These are phyloP conservation scores for Anastatus disparis DNA, from an alignment of 1,140 invertebrate genomes.

Conservation along the genomic window DNA sequence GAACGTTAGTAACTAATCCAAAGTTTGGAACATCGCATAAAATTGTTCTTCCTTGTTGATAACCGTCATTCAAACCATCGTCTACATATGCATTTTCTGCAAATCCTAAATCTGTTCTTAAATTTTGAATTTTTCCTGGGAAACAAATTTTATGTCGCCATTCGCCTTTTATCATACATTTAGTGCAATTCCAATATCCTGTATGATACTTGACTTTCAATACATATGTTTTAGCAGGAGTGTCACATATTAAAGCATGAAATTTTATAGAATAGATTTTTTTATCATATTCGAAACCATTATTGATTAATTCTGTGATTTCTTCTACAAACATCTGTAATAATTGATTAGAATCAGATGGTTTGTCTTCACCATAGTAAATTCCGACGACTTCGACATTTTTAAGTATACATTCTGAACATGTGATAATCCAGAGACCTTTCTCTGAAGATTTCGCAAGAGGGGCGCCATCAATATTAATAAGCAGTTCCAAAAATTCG, in stretches of 20 bases:
- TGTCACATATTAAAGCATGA: conserved; percentile 49
- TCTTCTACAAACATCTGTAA: conserved; percentile 53
- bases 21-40: conserved; percentile 45
- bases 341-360: conserved; percentile 46
- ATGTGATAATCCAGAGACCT: conserved; percentile 46
- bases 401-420: conserved; percentile 44
- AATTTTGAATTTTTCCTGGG: conserved; percentile 34
- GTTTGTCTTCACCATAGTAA: conserved; percentile 48
- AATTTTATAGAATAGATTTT: conserved; percentile 41
- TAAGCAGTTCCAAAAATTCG: not conserved
- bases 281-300: conserved; percentile 45
- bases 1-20: conserved; percentile 22
- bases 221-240: no score
- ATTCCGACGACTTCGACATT: conserved; percentile 49
- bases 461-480: no score
- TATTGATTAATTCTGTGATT: conserved; percentile 36
- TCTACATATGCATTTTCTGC: conserved; percentile 25
- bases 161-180: no score
- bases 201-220: no score
- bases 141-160: conserved; percentile 52
- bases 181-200: no score
- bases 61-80: conserved; percentile 7
- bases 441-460: conserved; percentile 45
- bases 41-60: conserved; percentile 27
- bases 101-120: conserved; percentile 38